Evolutionary conservation across 2,888 invertebrate genomes (phyloP).

Genomic region (Epiblema foenella): DNA sequence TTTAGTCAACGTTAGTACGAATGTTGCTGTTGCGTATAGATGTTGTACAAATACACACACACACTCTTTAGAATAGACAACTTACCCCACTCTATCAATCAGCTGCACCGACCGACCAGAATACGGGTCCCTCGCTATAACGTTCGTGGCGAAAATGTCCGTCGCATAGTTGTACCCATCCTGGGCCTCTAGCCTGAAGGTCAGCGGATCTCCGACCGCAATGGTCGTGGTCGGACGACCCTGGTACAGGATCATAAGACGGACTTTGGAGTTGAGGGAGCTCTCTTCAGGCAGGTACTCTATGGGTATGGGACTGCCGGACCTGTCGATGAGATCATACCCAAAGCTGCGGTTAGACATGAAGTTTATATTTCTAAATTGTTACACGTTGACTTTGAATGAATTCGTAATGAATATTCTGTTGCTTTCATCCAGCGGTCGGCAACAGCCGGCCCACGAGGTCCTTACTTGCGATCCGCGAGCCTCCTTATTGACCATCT

Average conservation of each 20-base stretch:
- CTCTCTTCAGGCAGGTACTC: slow-evolving; percentile 97
- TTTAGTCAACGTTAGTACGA: no score
- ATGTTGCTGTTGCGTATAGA: no score
- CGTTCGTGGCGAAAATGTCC: slow-evolving; percentile 97
- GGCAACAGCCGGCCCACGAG: no score
- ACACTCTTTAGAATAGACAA: slow-evolving; percentile 28
- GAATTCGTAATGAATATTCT: slow-evolving; percentile 54
- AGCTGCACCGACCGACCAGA: slow-evolving; percentile 95
- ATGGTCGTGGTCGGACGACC: slow-evolving; percentile 96
- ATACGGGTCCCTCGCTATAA: slow-evolving; percentile 96
- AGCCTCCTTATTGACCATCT: no score
- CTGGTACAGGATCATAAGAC: slow-evolving; percentile 94
- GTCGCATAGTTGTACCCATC: slow-evolving; percentile 95
- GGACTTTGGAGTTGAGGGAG: slow-evolving; percentile 94
- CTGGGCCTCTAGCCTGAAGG: slow-evolving; percentile 94
- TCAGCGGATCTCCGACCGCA: slow-evolving; percentile 95
- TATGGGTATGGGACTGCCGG: slow-evolving; percentile 96
- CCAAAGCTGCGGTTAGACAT: slow-evolving; percentile 81
- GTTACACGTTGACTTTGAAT: slow-evolving; percentile 69
- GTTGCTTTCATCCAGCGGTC: no score
- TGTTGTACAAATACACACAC: no score
- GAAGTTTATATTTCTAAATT: slow-evolving; percentile 51
- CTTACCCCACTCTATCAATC: slow-evolving; percentile 94
- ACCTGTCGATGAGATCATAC: slow-evolving; percentile 86
- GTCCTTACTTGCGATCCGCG: no score